phyloP scores from a whole-genome alignment of 1,140 invertebrate genomes.

The Lucilia sericata region DNA sequence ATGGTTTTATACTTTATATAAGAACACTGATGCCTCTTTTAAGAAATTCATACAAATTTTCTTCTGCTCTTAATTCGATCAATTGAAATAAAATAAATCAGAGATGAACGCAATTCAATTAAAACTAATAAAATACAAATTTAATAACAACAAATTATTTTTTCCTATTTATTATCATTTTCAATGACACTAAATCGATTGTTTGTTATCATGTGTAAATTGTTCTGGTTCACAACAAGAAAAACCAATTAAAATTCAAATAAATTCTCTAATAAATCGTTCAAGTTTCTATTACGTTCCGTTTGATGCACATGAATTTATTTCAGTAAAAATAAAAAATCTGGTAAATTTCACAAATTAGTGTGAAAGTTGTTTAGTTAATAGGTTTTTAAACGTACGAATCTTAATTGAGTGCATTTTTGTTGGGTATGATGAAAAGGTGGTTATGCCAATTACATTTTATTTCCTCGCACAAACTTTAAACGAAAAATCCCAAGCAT shows the following conservation, averaged over 20 bases:
- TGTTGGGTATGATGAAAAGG: too few relatives aligned
- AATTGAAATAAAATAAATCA: neutral
- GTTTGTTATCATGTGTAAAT: neutral
- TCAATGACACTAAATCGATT: too few relatives aligned
- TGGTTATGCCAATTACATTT: too few relatives aligned
- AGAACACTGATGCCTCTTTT: too few relatives aligned
- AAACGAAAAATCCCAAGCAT: too few relatives aligned
- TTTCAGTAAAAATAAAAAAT: neutral
- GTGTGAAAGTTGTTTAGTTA: conserved; percentile 16
- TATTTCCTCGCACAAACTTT: too few relatives aligned
- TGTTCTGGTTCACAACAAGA: conserved; percentile 5
- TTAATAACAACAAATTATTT: neutral
- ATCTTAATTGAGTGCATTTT: too few relatives aligned
- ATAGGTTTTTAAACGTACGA: neutral
- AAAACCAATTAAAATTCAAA: neutral
- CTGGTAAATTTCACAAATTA: conserved; percentile 1
- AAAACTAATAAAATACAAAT: neutral
- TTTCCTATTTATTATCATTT: too few relatives aligned
- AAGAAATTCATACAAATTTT: too few relatives aligned
- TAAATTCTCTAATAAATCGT: neutral
- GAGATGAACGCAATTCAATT: neutral
- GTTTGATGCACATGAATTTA: neutral
- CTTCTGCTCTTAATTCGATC: neutral
- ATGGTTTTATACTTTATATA: too few relatives aligned
- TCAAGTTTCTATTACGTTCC: neutral